Evolutionary conservation across 1,140 invertebrate species (phyloP), one percentile per base, ranked within the genome.

Genomic region (Nomia melanderi): DNA sequence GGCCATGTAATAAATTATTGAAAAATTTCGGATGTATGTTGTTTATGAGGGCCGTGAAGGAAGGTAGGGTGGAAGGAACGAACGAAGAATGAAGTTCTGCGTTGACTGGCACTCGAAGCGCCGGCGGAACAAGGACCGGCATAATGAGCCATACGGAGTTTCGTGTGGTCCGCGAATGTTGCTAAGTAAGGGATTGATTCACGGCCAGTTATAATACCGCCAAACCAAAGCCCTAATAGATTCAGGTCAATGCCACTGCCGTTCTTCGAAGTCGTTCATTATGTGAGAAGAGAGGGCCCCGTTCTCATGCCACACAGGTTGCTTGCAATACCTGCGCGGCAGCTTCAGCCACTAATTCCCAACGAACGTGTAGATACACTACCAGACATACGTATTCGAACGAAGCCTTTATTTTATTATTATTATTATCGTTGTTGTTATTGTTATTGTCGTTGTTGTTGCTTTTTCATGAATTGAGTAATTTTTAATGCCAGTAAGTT

Each of bases 201-300:
- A 86, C 83, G 83, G 72, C 41, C 86, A 86, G 81, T 85, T 87
- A 83, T 86, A 81, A 85, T 85, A 81, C 79, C 74, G 81, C 83
- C 81, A 86, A 87, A 86, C 85, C 86, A 80, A 78, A 86, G 71
- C 60, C 81, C 74, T 78, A 83, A 83, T 80, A 83, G 85, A 83
- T 87, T 87, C 79, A 84, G 83, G 86, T 87, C 86, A 86, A 85
- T 81, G 86, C 84, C 81, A 87, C 83, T 82, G 83, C 74, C 75
- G 72, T 86, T 86, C 77, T 83, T 75, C 81, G 83, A 82, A 86
- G 80, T 82, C 83, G 83, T 85, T 85, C 74, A 85, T 85, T 84
- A 85, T 84, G 79, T 84, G 75, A 74, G 82, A 85, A 84, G 82
- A 81, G 79, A 69, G 76, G 73, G 59, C 71, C 82, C 69, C 59